A percentile compares a stretch with the other conserved stretches of the same genome.
Conservation (phyloP, 2,797 vertebrate genomes). For the Peromyscus aztecus region DNA sequence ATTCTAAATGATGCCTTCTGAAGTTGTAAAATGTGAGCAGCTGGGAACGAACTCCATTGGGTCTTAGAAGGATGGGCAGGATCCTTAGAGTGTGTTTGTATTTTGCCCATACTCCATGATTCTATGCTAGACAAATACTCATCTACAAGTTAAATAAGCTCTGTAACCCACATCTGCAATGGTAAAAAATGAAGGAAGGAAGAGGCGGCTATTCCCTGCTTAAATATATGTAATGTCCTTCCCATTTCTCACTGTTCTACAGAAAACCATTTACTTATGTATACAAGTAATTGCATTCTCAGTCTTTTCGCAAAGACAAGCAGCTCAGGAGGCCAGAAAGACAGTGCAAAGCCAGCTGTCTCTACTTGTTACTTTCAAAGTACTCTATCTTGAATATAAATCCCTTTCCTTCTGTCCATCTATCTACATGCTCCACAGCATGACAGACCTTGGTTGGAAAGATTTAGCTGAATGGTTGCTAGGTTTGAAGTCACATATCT, state of each 20-base stretch:
- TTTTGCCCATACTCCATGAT: background rate
- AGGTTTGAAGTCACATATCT: background rate
- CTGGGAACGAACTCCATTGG: background rate
- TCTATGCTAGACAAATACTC: background rate
- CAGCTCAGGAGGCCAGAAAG: background rate
- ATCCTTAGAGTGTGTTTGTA: background rate
- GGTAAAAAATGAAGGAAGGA: background rate
- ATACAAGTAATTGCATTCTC: background rate
- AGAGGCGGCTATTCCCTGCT: background rate
- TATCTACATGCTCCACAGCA: background rate
- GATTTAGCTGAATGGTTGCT: background rate
- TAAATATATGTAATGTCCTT: background rate
- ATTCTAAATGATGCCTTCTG: background rate
- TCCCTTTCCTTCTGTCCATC: background rate
- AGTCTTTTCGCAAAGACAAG: background rate
- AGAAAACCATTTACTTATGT: conserved; percentile 20
- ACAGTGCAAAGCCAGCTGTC: background rate
- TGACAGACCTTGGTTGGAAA: background rate
- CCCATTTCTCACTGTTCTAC: background rate
- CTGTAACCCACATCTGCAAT: background rate
- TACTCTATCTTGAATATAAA: background rate
- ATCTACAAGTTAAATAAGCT: background rate
- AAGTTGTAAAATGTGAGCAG: background rate
- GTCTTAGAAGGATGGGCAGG: background rate
- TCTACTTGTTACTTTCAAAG: background rate